Evolutionary conservation across 2,888 invertebrate species (phyloP).

Genomic region (Mactromeris polynyma): DNA sequence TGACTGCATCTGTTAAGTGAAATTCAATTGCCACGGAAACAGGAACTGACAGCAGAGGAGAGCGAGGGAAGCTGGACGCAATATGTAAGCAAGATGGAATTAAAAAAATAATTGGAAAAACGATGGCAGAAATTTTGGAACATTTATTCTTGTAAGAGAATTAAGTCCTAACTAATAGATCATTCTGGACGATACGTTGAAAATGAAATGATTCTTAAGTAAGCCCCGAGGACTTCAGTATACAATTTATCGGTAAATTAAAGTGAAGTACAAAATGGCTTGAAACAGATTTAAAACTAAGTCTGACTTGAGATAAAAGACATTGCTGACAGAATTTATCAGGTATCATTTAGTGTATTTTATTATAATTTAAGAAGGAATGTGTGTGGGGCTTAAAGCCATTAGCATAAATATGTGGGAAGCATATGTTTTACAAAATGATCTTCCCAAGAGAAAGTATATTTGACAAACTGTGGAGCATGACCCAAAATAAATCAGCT

Average conservation of each 20-base stretch:
- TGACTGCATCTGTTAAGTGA: conserved; percentile 25
- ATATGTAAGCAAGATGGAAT: background rate
- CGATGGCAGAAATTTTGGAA: background rate
- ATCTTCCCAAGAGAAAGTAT: background rate
- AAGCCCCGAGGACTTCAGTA: too few species aligned
- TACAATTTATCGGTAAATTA: too few species aligned
- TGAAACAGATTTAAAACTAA: too few species aligned
- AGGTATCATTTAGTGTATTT: too few species aligned
- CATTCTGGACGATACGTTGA: background rate
- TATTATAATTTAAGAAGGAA: too few species aligned
- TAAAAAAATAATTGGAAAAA: background rate
- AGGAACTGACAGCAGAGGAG: conserved; percentile 17
- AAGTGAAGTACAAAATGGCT: too few species aligned
- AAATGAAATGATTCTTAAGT: background rate
- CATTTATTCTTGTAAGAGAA: background rate
- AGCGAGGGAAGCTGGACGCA: background rate
- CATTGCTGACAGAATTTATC: too few species aligned
- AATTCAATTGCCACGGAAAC: conserved; percentile 20
- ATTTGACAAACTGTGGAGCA: background rate
- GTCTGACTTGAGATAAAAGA: too few species aligned
- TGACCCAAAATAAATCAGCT: conserved; percentile 2
- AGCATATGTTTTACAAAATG: background rate
- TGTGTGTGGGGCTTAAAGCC: too few species aligned
- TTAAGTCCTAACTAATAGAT: background rate
- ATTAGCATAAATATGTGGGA: background rate